Percentiles rank a stretch among this genome's conserved stretches.
Evolutionary conservation across 2,113 vertebrate genomes (phyloP).

Genomic region (Dasypus novemcinctus): DNA sequence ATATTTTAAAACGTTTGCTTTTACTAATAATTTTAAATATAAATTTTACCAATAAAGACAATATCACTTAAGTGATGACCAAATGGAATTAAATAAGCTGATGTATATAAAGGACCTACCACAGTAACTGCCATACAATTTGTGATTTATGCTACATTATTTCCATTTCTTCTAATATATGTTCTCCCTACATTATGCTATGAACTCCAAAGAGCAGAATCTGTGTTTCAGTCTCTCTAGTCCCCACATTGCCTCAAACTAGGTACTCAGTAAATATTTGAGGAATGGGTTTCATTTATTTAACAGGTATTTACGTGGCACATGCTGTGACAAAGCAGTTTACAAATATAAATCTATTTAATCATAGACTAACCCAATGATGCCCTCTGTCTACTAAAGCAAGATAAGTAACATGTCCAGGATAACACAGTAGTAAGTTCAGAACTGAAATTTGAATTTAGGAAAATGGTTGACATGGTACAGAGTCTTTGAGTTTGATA

Average conservation of each 20-base stretch:
- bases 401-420: neutral
- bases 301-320: slow-evolving; percentile 5
- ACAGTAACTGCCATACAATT: neutral
- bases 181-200: neutral
- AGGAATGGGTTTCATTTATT: slow-evolving; percentile 19
- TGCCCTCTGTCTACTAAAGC: neutral
- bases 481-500: neutral
- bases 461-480: neutral
- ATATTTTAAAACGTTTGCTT: neutral
- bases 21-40: neutral
- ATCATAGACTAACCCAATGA: neutral
- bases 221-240: neutral
- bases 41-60: neutral
- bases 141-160: neutral
- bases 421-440: neutral
- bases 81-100: neutral
- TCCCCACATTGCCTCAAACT: neutral
- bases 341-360: slow-evolving; percentile 14
- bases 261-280: slow-evolving; percentile 38
- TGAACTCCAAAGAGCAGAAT: slow-evolving; percentile 1
- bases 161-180: neutral
- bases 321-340: slow-evolving; percentile 15
- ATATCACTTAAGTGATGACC: neutral
- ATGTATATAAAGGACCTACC: neutral
- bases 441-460: neutral